Conservation (phyloP, 2,888 invertebrate species). For the Galeopsomyia nigrocyanea region DNA sequence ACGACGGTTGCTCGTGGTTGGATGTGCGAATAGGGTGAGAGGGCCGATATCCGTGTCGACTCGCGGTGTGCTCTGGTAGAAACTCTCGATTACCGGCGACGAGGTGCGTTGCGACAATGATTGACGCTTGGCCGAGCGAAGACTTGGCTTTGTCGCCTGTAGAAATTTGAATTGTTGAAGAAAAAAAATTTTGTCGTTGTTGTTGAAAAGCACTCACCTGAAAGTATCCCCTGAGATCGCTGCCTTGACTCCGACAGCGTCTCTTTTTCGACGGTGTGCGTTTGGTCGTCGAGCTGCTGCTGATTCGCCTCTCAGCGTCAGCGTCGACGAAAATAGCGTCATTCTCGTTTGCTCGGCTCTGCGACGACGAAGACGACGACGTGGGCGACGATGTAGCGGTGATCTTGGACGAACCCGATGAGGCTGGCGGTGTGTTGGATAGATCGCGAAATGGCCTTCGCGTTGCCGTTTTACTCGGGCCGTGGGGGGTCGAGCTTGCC, state of each 20-base stretch:
- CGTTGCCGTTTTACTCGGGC: slow-evolving; percentile 53
- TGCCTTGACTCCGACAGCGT: slow-evolving; percentile 64
- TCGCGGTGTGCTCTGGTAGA: slow-evolving; percentile 65
- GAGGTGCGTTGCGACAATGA: slow-evolving; percentile 56
- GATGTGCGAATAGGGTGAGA: slow-evolving; percentile 57
- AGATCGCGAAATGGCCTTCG: slow-evolving; percentile 65
- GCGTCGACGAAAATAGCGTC: not conserved
- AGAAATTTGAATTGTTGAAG: not conserved
- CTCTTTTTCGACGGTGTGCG: slow-evolving; percentile 57
- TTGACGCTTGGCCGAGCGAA: slow-evolving; percentile 62
- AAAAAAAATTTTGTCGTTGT: not conserved
- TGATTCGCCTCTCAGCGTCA: not conserved
- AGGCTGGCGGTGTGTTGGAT: slow-evolving; percentile 65
- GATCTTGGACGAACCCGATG: slow-evolving; percentile 17
- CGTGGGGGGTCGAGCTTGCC: slow-evolving; percentile 65
- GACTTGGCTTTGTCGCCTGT: slow-evolving; percentile 63
- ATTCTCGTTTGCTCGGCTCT: not conserved
- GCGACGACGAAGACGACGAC: not conserved
- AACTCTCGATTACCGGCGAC: slow-evolving; percentile 61
- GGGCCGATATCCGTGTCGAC: slow-evolving; percentile 66
- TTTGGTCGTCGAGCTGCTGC: slow-evolving; percentile 33
- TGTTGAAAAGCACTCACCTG: slow-evolving; percentile 55
- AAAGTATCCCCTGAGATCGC: slow-evolving; percentile 64
- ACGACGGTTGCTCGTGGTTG: slow-evolving; percentile 17
- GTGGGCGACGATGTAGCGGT: no score